Percentiles rank a stretch among this genome's conserved stretches.
Conservation (phyloP, 2,113 vertebrate genomes). For the Galemys pyrenaicus region DNA sequence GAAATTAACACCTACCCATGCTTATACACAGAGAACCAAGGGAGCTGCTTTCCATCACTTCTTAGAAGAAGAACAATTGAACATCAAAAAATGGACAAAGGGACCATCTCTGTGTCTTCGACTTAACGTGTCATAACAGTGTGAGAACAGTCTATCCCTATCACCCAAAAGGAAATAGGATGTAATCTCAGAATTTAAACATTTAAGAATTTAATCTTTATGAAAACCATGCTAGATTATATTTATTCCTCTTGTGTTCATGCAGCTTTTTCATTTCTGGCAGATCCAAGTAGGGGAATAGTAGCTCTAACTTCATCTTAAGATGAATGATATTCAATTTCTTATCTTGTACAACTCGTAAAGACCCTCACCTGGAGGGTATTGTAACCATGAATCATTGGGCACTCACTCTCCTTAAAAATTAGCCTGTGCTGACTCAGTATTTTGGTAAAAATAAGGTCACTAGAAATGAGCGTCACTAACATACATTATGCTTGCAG, state of each 20-base stretch:
- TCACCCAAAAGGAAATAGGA: background rate
- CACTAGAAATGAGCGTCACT: background rate
- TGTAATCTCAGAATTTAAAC: background rate
- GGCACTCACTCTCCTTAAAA: background rate
- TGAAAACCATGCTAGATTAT: background rate
- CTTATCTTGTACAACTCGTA: background rate
- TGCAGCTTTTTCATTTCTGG: background rate
- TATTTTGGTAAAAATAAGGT: background rate
- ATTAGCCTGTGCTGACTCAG: background rate
- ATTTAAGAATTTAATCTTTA: constrained; percentile 9
- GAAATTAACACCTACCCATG: background rate
- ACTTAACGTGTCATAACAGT: background rate
- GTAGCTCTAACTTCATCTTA: background rate
- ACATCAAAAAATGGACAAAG: background rate
- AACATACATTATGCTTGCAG: background rate
- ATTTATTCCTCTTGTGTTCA: background rate
- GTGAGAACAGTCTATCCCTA: background rate
- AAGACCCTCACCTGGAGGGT: background rate
- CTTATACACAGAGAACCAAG: background rate
- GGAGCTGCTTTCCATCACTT: background rate
- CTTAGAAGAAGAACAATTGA: constrained; percentile 24
- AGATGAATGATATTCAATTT: background rate
- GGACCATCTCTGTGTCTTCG: background rate
- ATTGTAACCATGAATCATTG: background rate
- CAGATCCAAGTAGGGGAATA: background rate